Conservation (phyloP, 2,113 vertebrate species). For the Hippocampus zosterae region DNA sequence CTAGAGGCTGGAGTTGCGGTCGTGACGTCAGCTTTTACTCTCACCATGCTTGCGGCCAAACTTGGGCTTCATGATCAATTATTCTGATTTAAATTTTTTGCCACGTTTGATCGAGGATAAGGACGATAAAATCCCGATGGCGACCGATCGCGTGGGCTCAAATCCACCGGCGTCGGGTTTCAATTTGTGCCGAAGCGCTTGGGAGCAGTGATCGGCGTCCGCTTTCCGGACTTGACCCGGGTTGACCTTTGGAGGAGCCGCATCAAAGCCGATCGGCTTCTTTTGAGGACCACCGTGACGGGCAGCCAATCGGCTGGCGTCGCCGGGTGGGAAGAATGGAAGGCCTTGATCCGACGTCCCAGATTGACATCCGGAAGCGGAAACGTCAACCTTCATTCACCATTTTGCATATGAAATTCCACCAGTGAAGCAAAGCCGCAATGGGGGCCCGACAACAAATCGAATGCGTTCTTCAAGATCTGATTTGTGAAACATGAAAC, state of each 20-base stretch:
- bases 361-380: too few relatives aligned
- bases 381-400: not conserved
- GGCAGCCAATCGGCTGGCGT: conserved; percentile 57
- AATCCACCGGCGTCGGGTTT: conserved; percentile 48
- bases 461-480: too few relatives aligned
- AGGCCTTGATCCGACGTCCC: not conserved
- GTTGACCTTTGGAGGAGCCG: conserved; percentile 26
- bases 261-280: conserved; percentile 56
- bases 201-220: conserved; percentile 47
- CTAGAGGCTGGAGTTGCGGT: too few relatives aligned
- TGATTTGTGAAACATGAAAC: not conserved
- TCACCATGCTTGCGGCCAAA: too few relatives aligned
- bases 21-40: too few relatives aligned
- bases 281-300: conserved; percentile 57
- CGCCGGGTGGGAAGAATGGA: conserved; percentile 3
- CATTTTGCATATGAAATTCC: not conserved
- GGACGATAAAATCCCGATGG: not conserved
- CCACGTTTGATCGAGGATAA: too few relatives aligned
- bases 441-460: not conserved
- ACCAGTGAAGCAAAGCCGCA: not conserved
- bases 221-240: conserved; percentile 38
- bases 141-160: conserved; percentile 23
- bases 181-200: conserved; percentile 46
- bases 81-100: too few relatives aligned
- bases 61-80: too few relatives aligned